A percentile compares a stretch with the other conserved stretches of the same genome.
Conservation (phyloP, 2,113 vertebrate species). For the Etheostoma cragini region DNA sequence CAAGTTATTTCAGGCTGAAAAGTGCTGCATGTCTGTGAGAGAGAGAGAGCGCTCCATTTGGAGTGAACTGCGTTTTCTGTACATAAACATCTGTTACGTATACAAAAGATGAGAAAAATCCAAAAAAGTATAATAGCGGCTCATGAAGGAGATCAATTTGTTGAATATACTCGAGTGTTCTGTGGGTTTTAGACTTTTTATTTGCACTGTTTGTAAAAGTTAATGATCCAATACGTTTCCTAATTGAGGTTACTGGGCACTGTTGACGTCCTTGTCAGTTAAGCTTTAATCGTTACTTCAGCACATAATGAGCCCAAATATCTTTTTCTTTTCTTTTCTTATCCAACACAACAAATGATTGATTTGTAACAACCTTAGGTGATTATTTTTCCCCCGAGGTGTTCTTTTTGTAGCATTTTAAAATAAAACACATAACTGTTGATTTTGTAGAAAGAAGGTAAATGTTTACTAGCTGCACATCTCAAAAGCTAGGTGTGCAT, state of each 20-base stretch:
- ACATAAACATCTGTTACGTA: no score
- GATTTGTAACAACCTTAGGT: constrained; percentile 26
- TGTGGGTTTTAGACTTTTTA: background rate
- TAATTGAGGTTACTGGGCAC: background rate
- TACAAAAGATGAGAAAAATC: no score
- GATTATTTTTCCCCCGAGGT: background rate
- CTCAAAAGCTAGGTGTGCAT: constrained; percentile 31
- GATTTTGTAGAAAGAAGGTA: constrained; percentile 5
- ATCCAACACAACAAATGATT: background rate
- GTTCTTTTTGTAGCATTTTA: background rate
- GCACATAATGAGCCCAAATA: constrained; percentile 1
- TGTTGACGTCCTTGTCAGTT: background rate
- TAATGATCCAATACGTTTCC: background rate
- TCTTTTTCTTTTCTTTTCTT: background rate
- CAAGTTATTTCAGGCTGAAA: no score
- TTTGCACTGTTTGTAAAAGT: background rate
- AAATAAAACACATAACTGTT: constrained; percentile 5
- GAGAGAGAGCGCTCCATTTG: no score
- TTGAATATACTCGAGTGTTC: background rate
- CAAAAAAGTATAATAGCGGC: no score
- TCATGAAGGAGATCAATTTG: background rate
- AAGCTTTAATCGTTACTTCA: background rate
- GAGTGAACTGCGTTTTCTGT: no score
- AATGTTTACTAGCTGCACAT: constrained; percentile 12
- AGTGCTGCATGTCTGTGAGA: no score